A percentile compares a stretch with the other conserved stretches of the same genome.
phyloP scores from a whole-genome alignment of 2,797 vertebrate species.

The Acipenser ruthenus region DNA sequence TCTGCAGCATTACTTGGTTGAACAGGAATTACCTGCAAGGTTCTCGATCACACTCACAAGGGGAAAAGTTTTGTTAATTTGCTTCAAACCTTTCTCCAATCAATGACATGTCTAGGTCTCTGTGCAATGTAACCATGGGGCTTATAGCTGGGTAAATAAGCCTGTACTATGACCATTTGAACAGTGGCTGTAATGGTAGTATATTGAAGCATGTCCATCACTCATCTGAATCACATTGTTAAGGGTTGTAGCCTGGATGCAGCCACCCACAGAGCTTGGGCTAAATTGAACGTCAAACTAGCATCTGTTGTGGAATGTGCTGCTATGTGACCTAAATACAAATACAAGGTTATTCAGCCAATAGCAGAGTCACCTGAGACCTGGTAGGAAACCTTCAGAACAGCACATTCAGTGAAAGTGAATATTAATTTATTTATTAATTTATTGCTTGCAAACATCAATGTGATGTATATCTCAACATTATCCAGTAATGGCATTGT shows the following conservation, averaged over 20 bases:
- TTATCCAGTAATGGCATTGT: too few relatives aligned
- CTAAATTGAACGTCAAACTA: slow-evolving; percentile 22
- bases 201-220: not conserved
- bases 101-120: not conserved
- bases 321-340: slow-evolving; percentile 20
- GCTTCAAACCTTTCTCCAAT: too few relatives aligned
- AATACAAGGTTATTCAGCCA: slow-evolving; percentile 10
- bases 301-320: not conserved
- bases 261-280: not conserved
- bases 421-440: too few relatives aligned
- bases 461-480: too few relatives aligned
- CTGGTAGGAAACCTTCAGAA: not conserved
- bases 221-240: not conserved
- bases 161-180: not conserved
- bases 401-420: not conserved
- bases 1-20: too few relatives aligned
- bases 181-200: not conserved
- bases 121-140: not conserved
- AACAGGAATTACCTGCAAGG: too few relatives aligned
- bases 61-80: too few relatives aligned
- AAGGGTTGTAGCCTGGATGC: not conserved
- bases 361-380: slow-evolving; percentile 1
- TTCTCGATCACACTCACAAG: too few relatives aligned
- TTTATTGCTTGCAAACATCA: too few relatives aligned
- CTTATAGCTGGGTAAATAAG: not conserved